Evolutionary conservation across 2,888 invertebrate species (phyloP), one percentile per base, ranked within the genome.

Genomic region (Melanophora roralis): DNA sequence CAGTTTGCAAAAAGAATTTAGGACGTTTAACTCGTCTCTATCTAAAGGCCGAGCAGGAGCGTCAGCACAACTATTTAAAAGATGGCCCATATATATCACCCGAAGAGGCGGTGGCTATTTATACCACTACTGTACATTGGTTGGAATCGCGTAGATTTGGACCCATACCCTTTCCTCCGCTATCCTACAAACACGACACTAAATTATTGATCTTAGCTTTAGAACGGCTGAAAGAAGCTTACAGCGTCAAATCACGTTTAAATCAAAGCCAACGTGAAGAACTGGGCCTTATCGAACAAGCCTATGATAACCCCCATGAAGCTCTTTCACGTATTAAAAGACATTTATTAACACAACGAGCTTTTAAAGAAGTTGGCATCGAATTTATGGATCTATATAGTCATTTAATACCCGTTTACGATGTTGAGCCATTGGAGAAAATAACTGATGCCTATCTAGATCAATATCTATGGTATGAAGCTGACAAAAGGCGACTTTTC

Each of bases 381-480:
- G 99, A 99, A 90, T 99, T 99, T 90, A 99, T 99, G 99, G 99
- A 99, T 89, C 92, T 99, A 71, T 99, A 99, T 91, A 98, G 98
- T 78, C 99, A 99, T 88, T 91, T 99, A 81, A 98, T 99, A 81
- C 99, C 99, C 0, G 99, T 99, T 0, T 99, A 99, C 89, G 99
- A 99, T 89, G 98, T 99, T 47, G 99, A 99, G 87, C 99, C 99
- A 0, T 91, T 99, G 69, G 99, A 99, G 90, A 99, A 99, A 91
- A 99, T 99, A 81, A 99, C 99, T 0, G 99, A 99, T 88, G 99
- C 99, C 0, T 99, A 99, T 90, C 91, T 99, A 72, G 99, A 99
- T 91, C 99, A 99, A 90, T 99, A 99, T 90, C 91, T 99, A 60
- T 99, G 99, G 99, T 97, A 97, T 88, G 99, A 99, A 90, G 99